Percentiles rank a stretch among this genome's conserved stretches.
Conservation (phyloP, 2,113 vertebrate genomes). For the Saguinus imperator region DNA sequence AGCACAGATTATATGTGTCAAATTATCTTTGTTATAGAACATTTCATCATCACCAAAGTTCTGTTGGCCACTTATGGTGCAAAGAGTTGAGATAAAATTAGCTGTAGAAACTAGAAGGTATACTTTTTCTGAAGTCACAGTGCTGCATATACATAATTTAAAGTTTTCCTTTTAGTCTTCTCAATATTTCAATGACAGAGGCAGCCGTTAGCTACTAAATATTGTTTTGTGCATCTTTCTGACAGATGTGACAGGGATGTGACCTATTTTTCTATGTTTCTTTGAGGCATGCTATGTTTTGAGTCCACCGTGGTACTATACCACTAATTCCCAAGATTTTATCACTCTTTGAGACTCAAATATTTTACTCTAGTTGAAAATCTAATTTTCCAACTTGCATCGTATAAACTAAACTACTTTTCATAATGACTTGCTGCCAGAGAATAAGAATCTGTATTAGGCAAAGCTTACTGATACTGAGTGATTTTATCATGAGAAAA, state of each 20-base stretch:
- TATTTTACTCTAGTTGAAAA: conserved; percentile 69
- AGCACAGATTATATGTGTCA: background rate
- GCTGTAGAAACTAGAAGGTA: conserved; percentile 63
- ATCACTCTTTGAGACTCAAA: conserved; percentile 74
- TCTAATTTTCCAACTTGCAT: conserved; percentile 68
- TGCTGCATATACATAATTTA: conserved; percentile 77
- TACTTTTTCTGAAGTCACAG: conserved; percentile 62
- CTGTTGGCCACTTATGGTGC: background rate
- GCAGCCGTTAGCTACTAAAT: conserved; percentile 73
- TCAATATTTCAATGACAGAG: conserved; percentile 77
- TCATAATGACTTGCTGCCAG: conserved; percentile 48
- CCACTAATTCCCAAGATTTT: conserved; percentile 74
- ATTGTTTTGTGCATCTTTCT: conserved; percentile 74
- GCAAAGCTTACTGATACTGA: background rate
- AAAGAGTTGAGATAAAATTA: conserved; percentile 51
- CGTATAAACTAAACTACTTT: conserved; percentile 67
- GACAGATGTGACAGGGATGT: conserved; percentile 73
- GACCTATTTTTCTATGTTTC: conserved; percentile 76
- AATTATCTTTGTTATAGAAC: background rate
- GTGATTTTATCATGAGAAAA: background rate
- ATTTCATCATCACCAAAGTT: background rate
- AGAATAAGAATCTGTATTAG: conserved; percentile 47
- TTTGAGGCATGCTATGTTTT: conserved; percentile 72
- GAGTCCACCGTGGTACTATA: conserved; percentile 59
- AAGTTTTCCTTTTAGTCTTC: conserved; percentile 75